Conservation (phyloP, 2,797 vertebrate genomes). For the Chelonia mydas region DNA sequence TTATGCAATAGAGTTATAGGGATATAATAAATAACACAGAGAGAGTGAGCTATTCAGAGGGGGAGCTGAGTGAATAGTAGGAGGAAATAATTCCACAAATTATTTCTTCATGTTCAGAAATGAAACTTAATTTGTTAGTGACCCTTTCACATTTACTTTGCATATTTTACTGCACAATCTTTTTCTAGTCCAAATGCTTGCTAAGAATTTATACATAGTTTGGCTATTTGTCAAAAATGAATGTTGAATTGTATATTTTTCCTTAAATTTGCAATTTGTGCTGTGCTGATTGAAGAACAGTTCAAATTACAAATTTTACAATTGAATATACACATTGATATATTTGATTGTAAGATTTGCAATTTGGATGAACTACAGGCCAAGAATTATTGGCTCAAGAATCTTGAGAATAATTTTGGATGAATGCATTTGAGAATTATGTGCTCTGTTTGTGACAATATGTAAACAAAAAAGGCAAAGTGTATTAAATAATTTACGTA, state of each 20-base stretch:
- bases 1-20: not conserved
- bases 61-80: not conserved
- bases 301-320: not conserved
- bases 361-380: not conserved
- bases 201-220: slow-evolving; percentile 19
- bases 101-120: not conserved
- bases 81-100: not conserved
- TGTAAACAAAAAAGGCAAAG: not conserved
- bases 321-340: not conserved
- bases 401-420: not conserved
- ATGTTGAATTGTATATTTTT: not conserved
- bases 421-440: not conserved
- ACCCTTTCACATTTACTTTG: not conserved
- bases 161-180: not conserved
- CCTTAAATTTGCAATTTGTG: not conserved
- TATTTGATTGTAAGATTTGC: not conserved
- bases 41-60: not conserved
- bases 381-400: not conserved
- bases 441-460: not conserved
- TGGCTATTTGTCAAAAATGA: slow-evolving; percentile 1
- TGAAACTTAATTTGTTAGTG: not conserved
- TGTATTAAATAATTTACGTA: not conserved
- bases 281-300: not conserved
- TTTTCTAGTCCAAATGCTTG: not conserved
- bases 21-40: not conserved